Base-by-base conservation (phyloP, 2,113 vertebrate species). In the Neogobius melanostomus region DNA sequence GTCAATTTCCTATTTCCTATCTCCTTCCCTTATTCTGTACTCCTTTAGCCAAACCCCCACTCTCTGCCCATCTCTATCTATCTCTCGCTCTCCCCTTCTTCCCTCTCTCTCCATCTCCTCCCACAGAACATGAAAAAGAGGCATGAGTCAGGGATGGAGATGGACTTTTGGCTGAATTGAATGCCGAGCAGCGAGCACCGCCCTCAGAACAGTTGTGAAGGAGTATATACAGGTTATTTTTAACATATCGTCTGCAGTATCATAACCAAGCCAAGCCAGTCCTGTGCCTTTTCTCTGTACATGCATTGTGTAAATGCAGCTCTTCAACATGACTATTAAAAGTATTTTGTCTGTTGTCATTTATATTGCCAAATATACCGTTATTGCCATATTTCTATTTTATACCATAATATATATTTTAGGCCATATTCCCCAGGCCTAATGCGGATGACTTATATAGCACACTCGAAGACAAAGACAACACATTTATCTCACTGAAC, bases 91-190 rank as follows among this genome's bases (percentile, higher is more conserved):
- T 15, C 69, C 44, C 5, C 28, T 51, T 52, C 62, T n/a, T 11
- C 17, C 17, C 53, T 28, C 11, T 56, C 53, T 56, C 36, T 7
- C 57, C 69, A 15, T 48, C 14, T 59, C 61, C 50, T 53, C 61
- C 46, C 36, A 45, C 10, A 14, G 15, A 64, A 4, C 64, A 7
- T n/a, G 4, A 75, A 73, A 66, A 45, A 77, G 62, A 52, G 36
- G 36, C 71, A 56, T 85, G 82, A 89, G 72, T 87, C 82, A 87
- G 17, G 36, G 71, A 63, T n/a, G 64, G 64, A 76, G 28, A 42
- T 77, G 66, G 76, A 64, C 64, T 68, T 66, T 56, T 82, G 76
- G 82, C 80, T 62, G 51, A 4, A n/a, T 12, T 12, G 36, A 62
- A 46, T 12, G 77, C 21, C 21, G 21, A 21, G 21, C 65, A 75